Conservation (phyloP, 2,888 invertebrate genomes). For the Leucophora obtusa region DNA sequence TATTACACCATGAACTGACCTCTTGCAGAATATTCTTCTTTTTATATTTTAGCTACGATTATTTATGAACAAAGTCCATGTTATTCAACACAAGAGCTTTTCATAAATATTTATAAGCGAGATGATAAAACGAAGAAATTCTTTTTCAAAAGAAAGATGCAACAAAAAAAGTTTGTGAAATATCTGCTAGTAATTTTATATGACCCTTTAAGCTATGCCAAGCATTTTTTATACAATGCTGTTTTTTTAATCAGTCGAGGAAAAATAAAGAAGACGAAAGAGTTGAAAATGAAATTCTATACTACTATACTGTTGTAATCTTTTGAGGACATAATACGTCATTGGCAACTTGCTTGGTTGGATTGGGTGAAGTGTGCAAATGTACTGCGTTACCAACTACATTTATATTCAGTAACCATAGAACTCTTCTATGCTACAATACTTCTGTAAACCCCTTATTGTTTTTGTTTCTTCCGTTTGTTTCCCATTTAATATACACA, state of each 20-base stretch:
- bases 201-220: not conserved
- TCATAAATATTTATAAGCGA: not conserved
- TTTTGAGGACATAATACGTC: constrained; percentile 5
- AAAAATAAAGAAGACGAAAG: not conserved
- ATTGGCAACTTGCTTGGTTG: not conserved
- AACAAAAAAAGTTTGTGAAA: not conserved
- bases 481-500: not conserved
- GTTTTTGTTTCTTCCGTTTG: not conserved
- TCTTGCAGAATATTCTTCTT: not conserved
- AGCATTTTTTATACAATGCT: not conserved
- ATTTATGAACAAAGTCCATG: not conserved
- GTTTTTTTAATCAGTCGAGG: not conserved
- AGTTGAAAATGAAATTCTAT: not conserved
- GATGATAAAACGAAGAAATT: not conserved
- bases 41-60: not conserved
- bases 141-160: not conserved
- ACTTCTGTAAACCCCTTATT: not conserved
- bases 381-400: not conserved
- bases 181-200: not conserved
- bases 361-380: not conserved
- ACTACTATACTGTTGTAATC: not conserved
- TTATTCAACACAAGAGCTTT: not conserved
- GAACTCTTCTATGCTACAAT: not conserved
- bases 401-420: not conserved
- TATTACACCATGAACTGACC: not conserved